Percentiles rank a stretch among this genome's conserved stretches.
phyloP scores from a whole-genome alignment of 2,888 invertebrate species.

The Sabellastarte sp. region DNA sequence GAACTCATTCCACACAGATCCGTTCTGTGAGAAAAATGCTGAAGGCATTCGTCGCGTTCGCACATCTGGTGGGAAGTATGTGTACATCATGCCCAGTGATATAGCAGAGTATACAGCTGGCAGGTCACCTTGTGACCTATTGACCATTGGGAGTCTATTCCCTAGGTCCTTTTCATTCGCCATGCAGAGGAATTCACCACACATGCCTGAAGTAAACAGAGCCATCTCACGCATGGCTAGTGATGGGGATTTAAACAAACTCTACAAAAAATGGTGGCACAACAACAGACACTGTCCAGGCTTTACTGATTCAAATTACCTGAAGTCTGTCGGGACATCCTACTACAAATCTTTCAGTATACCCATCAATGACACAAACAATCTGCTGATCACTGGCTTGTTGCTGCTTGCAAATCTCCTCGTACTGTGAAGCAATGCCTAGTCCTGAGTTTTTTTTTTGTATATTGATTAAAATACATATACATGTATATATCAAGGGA shows the following conservation, averaged over 20 bases:
- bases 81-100: conserved; percentile 21
- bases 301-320: not conserved
- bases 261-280: conserved; percentile 24
- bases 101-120: conserved; percentile 22
- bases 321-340: not conserved
- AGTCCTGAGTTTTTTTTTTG: too few relatives aligned
- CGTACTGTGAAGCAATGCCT: too few relatives aligned
- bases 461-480: too few relatives aligned
- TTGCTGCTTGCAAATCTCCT: too few relatives aligned
- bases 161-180: conserved; percentile 18
- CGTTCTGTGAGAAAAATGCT: conserved; percentile 16
- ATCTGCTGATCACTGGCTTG: too few relatives aligned
- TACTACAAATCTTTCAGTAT: not conserved
- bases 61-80: conserved; percentile 16
- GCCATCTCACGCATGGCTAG: conserved; percentile 9
- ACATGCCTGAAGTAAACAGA: conserved; percentile 12
- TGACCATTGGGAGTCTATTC: conserved; percentile 21
- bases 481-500: too few relatives aligned
- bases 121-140: conserved; percentile 22
- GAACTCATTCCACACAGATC: conserved; percentile 8
- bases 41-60: conserved; percentile 24
- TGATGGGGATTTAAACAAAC: conserved; percentile 9
- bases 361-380: too few relatives aligned
- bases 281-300: not conserved
- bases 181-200: conserved; percentile 14